These are phyloP conservation scores for Argyra leucocephala DNA, from an alignment of 2,888 invertebrate genomes.

Conservation along the genomic window DNA sequence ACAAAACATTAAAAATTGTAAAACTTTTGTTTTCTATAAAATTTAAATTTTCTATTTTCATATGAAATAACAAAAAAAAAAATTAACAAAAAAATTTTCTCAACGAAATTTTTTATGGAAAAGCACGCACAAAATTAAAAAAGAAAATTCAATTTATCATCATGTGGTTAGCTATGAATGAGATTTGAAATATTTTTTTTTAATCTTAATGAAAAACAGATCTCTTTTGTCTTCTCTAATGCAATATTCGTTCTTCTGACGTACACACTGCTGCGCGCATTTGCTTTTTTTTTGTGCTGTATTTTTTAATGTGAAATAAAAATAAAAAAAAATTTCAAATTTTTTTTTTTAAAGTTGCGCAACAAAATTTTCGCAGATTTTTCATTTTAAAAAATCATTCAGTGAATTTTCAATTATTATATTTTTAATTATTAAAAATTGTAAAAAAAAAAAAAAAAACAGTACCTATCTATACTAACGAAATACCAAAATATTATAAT, in stretches of 20 bases:
- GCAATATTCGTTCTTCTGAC: neutral
- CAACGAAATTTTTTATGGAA: neutral
- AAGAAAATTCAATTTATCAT: neutral
- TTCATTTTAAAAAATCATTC: neutral
- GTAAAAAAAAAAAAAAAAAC: slow-evolving; percentile 52
- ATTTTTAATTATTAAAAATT: neutral
- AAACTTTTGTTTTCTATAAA: no score
- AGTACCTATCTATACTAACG: no score
- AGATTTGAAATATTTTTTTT: neutral
- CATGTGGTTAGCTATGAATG: no score
- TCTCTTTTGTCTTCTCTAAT: neutral
- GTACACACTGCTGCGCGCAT: no score
- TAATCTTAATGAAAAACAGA: neutral
- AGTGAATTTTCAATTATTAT: neutral
- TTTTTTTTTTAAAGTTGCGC: neutral
- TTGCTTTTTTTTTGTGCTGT: no score
- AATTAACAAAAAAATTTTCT: no score
- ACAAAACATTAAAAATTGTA: no score
- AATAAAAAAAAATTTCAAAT: no score
- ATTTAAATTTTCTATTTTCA: no score
- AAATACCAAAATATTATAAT: neutral
- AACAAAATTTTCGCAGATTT: neutral
- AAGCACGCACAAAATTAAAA: no score
- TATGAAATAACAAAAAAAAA: no score
- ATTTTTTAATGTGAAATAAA: neutral